Evolutionary conservation across 1,140 invertebrate species (phyloP).

Genomic region (Hesperophylax magnus): DNA sequence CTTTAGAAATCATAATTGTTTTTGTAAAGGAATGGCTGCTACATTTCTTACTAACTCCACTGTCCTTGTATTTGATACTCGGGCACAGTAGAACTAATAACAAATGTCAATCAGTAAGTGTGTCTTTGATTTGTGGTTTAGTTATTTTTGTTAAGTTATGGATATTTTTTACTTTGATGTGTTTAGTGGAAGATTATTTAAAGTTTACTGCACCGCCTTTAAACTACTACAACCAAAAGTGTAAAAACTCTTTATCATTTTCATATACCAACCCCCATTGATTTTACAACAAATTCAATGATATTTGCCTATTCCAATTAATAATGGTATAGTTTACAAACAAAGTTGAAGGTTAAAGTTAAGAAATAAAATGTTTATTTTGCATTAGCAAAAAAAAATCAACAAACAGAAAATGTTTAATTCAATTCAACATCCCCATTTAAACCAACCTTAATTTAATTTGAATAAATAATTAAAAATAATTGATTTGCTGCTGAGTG

Average conservation of each 20-base stretch:
- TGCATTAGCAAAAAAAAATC: no score
- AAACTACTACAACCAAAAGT: slow-evolving; percentile 34
- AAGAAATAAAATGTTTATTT: not conserved
- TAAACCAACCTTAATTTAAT: no score
- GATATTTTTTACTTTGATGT: slow-evolving; percentile 56
- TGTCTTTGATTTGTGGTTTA: slow-evolving; percentile 58
- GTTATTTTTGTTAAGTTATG: slow-evolving; percentile 57
- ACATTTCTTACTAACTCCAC: slow-evolving; percentile 20
- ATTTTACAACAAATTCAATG: not conserved
- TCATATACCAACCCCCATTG: not conserved
- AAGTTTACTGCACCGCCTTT: slow-evolving; percentile 41
- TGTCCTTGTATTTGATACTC: not conserved
- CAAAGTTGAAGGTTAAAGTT: not conserved
- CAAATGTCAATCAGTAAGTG: slow-evolving; percentile 52
- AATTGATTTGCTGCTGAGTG: no score
- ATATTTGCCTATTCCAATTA: not conserved
- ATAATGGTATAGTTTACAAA: not conserved
- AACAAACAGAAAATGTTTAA: no score
- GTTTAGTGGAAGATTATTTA: slow-evolving; percentile 58
- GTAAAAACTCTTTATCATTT: slow-evolving; percentile 18
- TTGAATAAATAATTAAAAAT: no score
- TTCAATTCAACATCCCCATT: no score
- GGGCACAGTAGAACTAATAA: slow-evolving; percentile 22
- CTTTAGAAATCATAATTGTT: slow-evolving; percentile 50
- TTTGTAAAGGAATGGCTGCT: slow-evolving; percentile 57